Conservation (phyloP, 2,797 vertebrate species). For the Pseudochaenichthys georgianus region DNA sequence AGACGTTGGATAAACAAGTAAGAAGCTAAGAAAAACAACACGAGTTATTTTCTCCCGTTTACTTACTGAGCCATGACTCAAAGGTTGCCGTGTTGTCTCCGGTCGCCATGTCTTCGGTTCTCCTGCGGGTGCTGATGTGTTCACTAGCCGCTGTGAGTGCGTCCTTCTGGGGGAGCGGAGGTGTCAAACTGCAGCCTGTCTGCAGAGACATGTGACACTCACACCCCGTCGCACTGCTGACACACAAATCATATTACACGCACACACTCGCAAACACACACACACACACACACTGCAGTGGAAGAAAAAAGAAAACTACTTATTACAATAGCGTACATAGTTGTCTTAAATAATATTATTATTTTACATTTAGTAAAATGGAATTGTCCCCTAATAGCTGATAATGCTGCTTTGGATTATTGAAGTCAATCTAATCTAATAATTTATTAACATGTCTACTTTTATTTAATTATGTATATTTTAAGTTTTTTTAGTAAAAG, state of each 20-base stretch:
- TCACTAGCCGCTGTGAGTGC: neutral
- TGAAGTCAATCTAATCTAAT: too few relatives aligned
- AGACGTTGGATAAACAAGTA: neutral
- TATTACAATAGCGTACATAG: too few relatives aligned
- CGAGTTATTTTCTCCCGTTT: fast-evolving
- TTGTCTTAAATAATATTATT: too few relatives aligned
- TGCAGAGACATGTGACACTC: slow-evolving; percentile 76
- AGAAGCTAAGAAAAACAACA: neutral
- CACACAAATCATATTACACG: neutral
- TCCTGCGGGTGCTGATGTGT: neutral
- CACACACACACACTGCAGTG: neutral
- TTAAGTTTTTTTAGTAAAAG: too few relatives aligned
- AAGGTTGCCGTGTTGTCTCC: slow-evolving; percentile 60
- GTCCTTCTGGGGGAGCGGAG: slow-evolving; percentile 20
- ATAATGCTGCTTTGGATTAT: too few relatives aligned
- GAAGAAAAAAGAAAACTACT: neutral
- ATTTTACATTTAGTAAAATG: too few relatives aligned
- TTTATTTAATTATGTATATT: too few relatives aligned
- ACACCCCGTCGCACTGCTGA: slow-evolving; percentile 59
- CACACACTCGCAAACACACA: neutral
- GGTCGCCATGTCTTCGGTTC: slow-evolving; percentile 68
- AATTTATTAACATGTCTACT: too few relatives aligned
- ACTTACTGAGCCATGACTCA: slow-evolving; percentile 82
- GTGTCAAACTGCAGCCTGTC: slow-evolving; percentile 47
- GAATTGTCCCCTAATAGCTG: too few relatives aligned